These are phyloP conservation scores for Drosophila mauritiana DNA, from an alignment of 1,140 invertebrate genomes.

Conservation along the genomic window DNA sequence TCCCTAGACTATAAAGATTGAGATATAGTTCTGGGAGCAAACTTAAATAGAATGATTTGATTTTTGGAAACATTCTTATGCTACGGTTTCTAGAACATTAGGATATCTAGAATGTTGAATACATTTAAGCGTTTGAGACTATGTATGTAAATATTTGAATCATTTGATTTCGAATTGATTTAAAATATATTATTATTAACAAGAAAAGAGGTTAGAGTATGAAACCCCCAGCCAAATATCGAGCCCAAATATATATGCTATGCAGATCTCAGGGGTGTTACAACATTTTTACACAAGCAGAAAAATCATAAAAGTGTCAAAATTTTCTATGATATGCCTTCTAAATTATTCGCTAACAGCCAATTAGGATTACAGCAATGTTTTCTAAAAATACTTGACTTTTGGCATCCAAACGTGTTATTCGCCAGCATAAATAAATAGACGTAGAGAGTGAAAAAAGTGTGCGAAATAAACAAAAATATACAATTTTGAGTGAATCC, in stretches of 20 bases:
- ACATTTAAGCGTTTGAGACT: no score
- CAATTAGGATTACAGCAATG: slow-evolving; percentile 62
- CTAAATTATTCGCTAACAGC: slow-evolving; percentile 50
- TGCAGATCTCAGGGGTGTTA: slow-evolving; percentile 8
- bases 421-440: slow-evolving; percentile 62
- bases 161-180: background rate
- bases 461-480: slow-evolving; percentile 36
- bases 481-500: slow-evolving; percentile 70
- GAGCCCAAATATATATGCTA: background rate
- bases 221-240: background rate
- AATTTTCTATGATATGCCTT: slow-evolving; percentile 47
- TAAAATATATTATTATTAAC: background rate
- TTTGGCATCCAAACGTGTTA: slow-evolving; percentile 67
- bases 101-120: no score
- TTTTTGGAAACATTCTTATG: no score
- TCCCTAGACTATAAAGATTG: slow-evolving; percentile 4
- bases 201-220: background rate
- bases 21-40: background rate
- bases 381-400: slow-evolving; percentile 64
- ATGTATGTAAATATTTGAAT: background rate
- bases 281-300: slow-evolving; percentile 15
- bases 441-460: slow-evolving; percentile 29
- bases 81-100: no score
- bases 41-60: background rate
- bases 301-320: slow-evolving; percentile 41